Evolutionary conservation across 2,888 invertebrate genomes (phyloP).

Genomic region (Rotaria magnacalcarata): DNA sequence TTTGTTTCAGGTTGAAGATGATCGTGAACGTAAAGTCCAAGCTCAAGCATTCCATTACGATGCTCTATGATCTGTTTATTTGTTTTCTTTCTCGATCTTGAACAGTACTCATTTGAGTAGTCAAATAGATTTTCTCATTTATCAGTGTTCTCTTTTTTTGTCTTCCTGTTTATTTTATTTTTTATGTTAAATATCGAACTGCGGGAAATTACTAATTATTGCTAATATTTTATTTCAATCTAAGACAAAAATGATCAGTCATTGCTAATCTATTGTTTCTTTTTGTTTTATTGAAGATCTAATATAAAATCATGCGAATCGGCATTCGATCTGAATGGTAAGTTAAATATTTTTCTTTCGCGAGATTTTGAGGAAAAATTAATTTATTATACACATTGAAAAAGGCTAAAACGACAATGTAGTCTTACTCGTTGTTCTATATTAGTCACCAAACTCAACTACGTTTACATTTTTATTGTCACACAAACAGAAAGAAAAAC

Average conservation of each 20-base stretch:
- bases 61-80: slow-evolving; percentile 36
- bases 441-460: no score
- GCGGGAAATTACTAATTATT: neutral
- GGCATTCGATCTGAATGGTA: no score
- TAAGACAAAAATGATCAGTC: neutral
- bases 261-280: neutral
- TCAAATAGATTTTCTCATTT: neutral
- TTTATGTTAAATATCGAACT: slow-evolving; percentile 23
- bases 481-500: no score
- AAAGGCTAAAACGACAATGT: no score
- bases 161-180: neutral
- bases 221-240: neutral
- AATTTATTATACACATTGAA: no score
- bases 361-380: no score
- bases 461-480: no score
- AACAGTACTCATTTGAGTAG: neutral
- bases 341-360: no score
- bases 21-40: slow-evolving; percentile 43
- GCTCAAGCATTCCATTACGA: slow-evolving; percentile 44
- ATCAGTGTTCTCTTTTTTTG: neutral
- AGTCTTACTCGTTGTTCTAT: no score
- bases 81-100: neutral
- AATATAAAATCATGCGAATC: neutral
- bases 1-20: slow-evolving; percentile 39
- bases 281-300: neutral